These are phyloP conservation scores for Cetonia aurata DNA, from an alignment of 2,888 invertebrate genomes.

Conservation along the genomic window DNA sequence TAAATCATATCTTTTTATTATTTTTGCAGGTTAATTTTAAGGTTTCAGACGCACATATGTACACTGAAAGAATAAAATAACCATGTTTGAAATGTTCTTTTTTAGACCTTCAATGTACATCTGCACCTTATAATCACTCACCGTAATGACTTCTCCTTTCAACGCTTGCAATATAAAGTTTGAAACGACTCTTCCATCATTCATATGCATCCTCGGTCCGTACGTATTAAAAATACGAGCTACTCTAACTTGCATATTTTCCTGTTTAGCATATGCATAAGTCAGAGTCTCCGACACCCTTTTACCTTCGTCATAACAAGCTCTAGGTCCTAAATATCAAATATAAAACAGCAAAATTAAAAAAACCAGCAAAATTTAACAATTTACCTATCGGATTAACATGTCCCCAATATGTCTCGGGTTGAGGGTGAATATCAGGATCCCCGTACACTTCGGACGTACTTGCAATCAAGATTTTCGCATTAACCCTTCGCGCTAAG, in stretches of 20 bases:
- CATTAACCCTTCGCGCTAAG: slow-evolving; percentile 92
- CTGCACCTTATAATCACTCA: no score
- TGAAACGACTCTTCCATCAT: slow-evolving; percentile 98
- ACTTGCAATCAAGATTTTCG: slow-evolving; percentile 94
- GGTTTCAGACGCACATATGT: no score
- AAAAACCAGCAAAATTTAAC: not conserved
- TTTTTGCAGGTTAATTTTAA: no score
- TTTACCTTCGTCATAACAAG: slow-evolving; percentile 99
- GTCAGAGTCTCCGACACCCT: slow-evolving; percentile 95
- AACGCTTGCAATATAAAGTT: slow-evolving; percentile 98
- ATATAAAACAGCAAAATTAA: not conserved
- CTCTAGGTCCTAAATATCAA: slow-evolving; percentile 79
- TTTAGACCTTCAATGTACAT: no score
- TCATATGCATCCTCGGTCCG: slow-evolving; percentile 99
- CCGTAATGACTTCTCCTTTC: slow-evolving; percentile 94
- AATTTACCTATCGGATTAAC: slow-evolving; percentile 94
- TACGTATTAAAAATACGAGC: slow-evolving; percentile 99
- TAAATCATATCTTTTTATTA: no score
- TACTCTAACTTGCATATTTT: slow-evolving; percentile 93
- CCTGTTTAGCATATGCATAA: slow-evolving; percentile 98
- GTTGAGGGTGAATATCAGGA: slow-evolving; percentile 97
- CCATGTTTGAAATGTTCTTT: no score
- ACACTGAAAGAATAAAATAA: no score
- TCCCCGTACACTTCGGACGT: slow-evolving; percentile 99
- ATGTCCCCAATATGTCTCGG: slow-evolving; percentile 98